phyloP scores from a whole-genome alignment of 1,140 invertebrate genomes.

The Drosophila bipectinata region DNA sequence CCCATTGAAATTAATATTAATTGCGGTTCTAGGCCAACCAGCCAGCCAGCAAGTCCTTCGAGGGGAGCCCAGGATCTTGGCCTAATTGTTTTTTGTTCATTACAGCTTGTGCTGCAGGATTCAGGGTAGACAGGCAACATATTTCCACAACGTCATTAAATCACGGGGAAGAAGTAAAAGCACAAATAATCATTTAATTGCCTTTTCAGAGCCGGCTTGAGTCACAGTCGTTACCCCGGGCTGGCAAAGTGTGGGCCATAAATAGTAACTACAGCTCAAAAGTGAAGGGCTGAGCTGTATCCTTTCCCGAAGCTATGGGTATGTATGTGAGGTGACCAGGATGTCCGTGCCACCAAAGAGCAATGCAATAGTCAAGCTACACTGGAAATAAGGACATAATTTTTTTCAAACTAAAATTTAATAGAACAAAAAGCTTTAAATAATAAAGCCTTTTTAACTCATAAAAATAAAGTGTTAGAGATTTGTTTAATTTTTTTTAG shows the following conservation, averaged over 20 bases:
- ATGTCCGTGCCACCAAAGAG: conserved; percentile 26
- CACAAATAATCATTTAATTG: conserved; percentile 77
- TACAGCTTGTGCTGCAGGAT: conserved; percentile 35
- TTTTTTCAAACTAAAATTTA: too few relatives aligned
- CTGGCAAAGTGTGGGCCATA: conserved; percentile 61
- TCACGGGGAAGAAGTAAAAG: conserved; percentile 41
- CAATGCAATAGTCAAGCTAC: conserved; percentile 7
- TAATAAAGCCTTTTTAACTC: not conserved
- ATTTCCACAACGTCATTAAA: conserved; percentile 68
- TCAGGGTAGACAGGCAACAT: conserved; percentile 41
- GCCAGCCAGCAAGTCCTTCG: conserved; percentile 5
- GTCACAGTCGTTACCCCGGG: conserved; percentile 38
- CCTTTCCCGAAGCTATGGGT: conserved; percentile 5
- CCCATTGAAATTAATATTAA: conserved; percentile 76
- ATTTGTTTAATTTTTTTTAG: not conserved
- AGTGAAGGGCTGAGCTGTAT: conserved; percentile 47
- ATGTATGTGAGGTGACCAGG: conserved; percentile 17
- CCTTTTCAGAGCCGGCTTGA: conserved; percentile 31
- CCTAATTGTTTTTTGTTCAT: conserved; percentile 73
- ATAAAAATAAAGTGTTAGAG: not conserved
- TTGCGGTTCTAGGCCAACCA: conserved; percentile 51
- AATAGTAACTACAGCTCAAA: conserved; percentile 63
- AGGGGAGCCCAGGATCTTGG: conserved; percentile 18
- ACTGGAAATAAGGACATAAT: not conserved
- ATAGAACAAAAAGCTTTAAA: too few relatives aligned